Evolutionary conservation across 2,888 invertebrate species (phyloP).

Genomic region (Furcula furcula): DNA sequence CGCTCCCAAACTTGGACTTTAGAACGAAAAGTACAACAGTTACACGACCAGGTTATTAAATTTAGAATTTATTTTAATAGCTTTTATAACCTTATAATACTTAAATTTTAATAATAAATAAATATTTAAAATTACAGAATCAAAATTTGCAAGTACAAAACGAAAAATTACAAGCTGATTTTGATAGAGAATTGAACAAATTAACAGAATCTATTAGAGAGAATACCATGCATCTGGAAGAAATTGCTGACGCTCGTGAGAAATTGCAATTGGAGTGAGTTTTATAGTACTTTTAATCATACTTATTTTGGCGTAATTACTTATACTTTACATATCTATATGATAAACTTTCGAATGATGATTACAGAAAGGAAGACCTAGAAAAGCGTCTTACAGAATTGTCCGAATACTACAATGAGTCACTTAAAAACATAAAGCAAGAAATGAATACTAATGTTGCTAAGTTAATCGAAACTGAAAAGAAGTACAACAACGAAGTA

Average conservation of each 20-base stretch:
- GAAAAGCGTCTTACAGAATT: conserved; percentile 54
- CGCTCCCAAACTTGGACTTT: conserved; percentile 41
- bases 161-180: conserved; percentile 51
- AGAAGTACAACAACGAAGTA: conserved; percentile 46
- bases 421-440: conserved; percentile 44
- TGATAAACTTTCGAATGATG: neutral
- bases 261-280: conserved; percentile 65
- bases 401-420: conserved; percentile 53
- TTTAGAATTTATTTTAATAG: neutral
- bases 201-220: conserved; percentile 58
- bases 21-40: conserved; percentile 53
- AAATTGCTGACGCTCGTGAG: conserved; percentile 59
- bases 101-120: neutral
- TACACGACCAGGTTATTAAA: conserved; percentile 53
- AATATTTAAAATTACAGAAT: too few relatives aligned
- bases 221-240: conserved; percentile 58
- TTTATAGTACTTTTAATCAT: too few relatives aligned
- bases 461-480: conserved; percentile 55
- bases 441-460: conserved; percentile 47
- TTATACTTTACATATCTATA: neutral
- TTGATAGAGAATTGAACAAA: conserved; percentile 54
- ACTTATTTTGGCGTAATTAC: neutral
- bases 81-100: neutral
- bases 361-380: conserved; percentile 60
- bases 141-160: too few relatives aligned